Base-by-base conservation (phyloP, 2,888 invertebrate genomes). In the Trichopria drosophilae region DNA sequence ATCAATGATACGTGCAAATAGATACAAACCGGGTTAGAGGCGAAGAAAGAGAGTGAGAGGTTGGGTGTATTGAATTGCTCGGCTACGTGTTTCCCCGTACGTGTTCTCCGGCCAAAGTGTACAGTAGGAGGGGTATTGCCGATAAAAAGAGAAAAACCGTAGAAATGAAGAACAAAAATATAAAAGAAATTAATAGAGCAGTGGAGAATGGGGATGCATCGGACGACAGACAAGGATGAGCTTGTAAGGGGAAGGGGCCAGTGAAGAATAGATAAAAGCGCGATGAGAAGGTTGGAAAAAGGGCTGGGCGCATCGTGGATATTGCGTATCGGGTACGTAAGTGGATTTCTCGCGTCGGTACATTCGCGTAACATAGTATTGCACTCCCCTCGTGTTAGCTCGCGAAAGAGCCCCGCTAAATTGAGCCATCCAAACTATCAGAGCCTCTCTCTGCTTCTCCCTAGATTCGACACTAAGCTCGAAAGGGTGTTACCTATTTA, bases 271-370 rank as follows among this genome's bases (percentile, higher is more conserved):
- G n/a, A n/a, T n/a, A n/a, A n/a, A n/a, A n/a, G n/a, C n/a, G n/a
- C n/a, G n/a, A n/a, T n/a, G n/a, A n/a, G n/a, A n/a, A n/a, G n/a
- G n/a, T n/a, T n/a, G n/a, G n/a, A n/a, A n/a, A n/a, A n/a, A n/a
- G n/a, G n/a, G n/a, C n/a, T n/a, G n/a, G n/a, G n/a, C n/a, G n/a
- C 7, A n/a, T n/a, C n/a, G n/a, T n/a, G n/a, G 52, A 51, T 52
- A 61, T 60, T 55, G 56, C 58, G 59, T 64, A 58, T 62, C 60
- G 60, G 60, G 58, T 60, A 57, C 61, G 57, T 67, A 66, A 69
- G 71, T 64, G 67, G 65, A 69, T 69, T 67, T 67, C 68, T 68
- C 69, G 69, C 63, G 65, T 63, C 63, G 65, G 64, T 68, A 64
- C 67, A 63, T 65, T 63, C 63, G 63, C 63, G 64, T 65, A 65